phyloP scores from a whole-genome alignment of 1,140 invertebrate genomes.

The Euura lappo region DNA sequence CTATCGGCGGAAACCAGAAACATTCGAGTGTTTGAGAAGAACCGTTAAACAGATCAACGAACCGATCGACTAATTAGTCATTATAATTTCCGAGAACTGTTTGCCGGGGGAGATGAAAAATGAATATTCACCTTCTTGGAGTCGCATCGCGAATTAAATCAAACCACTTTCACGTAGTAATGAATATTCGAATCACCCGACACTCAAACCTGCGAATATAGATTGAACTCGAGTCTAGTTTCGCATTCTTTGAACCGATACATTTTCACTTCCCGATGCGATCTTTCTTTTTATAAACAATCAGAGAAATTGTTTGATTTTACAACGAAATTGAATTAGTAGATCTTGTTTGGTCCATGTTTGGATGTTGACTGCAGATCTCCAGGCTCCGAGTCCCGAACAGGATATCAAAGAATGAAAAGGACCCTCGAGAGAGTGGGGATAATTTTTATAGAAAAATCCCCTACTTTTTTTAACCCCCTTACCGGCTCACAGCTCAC shows the following conservation, averaged over 20 bases:
- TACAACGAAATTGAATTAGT: neutral
- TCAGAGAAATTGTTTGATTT: neutral
- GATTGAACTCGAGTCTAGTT: too few species aligned
- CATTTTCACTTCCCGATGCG: neutral
- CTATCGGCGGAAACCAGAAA: neutral
- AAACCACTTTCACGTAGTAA: too few species aligned
- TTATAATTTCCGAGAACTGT: neutral
- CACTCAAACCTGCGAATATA: too few species aligned
- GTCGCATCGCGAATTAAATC: neutral
- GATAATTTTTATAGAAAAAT: conserved; percentile 44
- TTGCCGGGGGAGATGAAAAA: neutral
- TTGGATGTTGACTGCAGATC: conserved; percentile 55
- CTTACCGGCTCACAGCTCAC: conserved; percentile 9
- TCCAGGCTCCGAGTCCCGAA: conserved; percentile 26
- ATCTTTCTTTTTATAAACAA: neutral
- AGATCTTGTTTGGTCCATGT: conserved; percentile 51
- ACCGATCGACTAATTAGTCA: neutral
- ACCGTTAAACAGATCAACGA: neutral
- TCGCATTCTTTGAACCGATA: neutral
- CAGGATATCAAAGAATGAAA: conserved; percentile 61
- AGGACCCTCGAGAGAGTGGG: conserved; percentile 49
- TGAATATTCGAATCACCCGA: too few species aligned
- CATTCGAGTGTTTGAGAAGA: neutral
- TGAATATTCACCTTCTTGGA: neutral
- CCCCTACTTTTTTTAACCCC: conserved; percentile 26